Conservation (phyloP, 2,797 vertebrate genomes). For the Rhincodon typus region DNA sequence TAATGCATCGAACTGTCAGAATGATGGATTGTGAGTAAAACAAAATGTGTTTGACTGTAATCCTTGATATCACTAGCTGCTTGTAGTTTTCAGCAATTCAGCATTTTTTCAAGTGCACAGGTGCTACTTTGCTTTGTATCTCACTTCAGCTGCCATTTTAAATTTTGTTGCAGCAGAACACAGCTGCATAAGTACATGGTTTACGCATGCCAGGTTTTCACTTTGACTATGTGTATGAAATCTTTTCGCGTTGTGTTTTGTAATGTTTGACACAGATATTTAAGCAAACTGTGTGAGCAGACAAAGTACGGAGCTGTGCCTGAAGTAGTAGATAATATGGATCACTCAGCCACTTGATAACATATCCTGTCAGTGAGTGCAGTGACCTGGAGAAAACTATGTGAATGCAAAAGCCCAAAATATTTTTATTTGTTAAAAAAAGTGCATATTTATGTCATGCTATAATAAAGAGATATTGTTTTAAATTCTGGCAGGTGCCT, state of each 20-base stretch:
- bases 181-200: neutral
- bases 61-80: neutral
- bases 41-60: neutral
- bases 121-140: neutral
- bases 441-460: neutral
- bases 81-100: neutral
- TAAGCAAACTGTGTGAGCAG: neutral
- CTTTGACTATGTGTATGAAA: neutral
- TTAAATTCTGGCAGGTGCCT: neutral
- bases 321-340: neutral
- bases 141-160: neutral
- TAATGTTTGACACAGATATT: neutral
- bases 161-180: neutral
- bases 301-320: neutral
- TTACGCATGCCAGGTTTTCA: neutral
- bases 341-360: neutral
- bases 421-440: neutral
- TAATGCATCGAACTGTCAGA: conserved; percentile 10
- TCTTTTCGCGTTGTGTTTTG: neutral
- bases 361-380: neutral
- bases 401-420: neutral
- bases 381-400: neutral
- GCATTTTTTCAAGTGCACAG: neutral
- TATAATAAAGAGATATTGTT: neutral
- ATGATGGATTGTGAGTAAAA: conserved; percentile 23